Conservation (phyloP, 2,888 invertebrate species). For the Idaea biselata region DNA sequence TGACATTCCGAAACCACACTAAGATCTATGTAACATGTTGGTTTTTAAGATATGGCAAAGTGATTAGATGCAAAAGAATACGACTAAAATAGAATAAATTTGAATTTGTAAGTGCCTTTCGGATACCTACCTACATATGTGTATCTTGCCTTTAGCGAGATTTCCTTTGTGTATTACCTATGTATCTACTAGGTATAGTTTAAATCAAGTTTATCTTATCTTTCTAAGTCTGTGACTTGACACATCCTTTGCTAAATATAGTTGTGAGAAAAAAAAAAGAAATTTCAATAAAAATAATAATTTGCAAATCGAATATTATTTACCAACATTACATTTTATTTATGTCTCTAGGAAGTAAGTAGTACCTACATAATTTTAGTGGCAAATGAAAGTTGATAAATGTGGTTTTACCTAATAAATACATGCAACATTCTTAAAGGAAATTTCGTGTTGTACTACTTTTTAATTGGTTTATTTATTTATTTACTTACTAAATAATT, state of each 20-base stretch:
- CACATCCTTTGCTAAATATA: not conserved
- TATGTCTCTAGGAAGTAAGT: not conserved
- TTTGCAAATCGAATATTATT: not conserved
- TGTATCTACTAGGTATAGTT: not conserved
- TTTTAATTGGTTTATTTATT: not conserved
- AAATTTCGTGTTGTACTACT: constrained; percentile 1
- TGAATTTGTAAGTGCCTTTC: too few species aligned
- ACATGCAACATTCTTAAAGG: not conserved
- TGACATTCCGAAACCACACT: too few species aligned
- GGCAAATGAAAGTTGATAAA: not conserved
- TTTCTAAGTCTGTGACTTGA: not conserved
- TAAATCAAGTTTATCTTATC: not conserved
- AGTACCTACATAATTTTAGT: not conserved
- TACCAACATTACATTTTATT: not conserved
- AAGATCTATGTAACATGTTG: too few species aligned
- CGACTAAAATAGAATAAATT: too few species aligned
- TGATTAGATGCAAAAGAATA: too few species aligned
- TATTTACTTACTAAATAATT: not conserved
- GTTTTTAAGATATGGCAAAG: too few species aligned
- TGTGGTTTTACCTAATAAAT: not conserved
- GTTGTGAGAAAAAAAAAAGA: not conserved
- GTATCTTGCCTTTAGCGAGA: too few species aligned
- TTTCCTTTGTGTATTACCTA: too few species aligned
- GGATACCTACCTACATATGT: too few species aligned
- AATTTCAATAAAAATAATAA: not conserved